These are phyloP conservation scores for Mormyrus proboscirostris DNA, from an alignment of 2,797 vertebrate genomes.

Conservation along the genomic window DNA sequence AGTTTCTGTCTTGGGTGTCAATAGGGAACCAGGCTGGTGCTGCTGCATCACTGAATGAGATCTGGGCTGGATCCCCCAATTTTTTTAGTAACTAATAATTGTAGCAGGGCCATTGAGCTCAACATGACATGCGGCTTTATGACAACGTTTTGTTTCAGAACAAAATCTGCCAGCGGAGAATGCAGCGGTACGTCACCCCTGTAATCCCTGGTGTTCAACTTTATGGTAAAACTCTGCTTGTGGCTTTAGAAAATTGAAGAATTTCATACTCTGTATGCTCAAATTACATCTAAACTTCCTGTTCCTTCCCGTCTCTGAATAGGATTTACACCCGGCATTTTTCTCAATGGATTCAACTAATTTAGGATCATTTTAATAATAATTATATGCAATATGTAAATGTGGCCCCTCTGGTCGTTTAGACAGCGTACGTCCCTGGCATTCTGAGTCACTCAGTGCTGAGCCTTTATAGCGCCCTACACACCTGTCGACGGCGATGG, in stretches of 20 bases:
- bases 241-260: not conserved
- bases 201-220: not conserved
- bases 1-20: not conserved
- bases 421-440: not conserved
- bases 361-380: not conserved
- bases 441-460: not conserved
- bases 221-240: not conserved
- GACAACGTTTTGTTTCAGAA: not conserved
- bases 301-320: not conserved
- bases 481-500: constrained; percentile 81
- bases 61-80: not conserved
- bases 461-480: constrained; percentile 16
- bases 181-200: not conserved
- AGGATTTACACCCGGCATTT: not conserved
- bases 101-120: not conserved
- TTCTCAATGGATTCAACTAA: not conserved
- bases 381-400: not conserved
- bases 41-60: not conserved
- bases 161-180: not conserved
- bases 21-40: not conserved
- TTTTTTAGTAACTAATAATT: not conserved
- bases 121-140: not conserved
- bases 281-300: not conserved
- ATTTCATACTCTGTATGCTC: not conserved
- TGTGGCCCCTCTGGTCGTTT: not conserved